Base-by-base conservation (phyloP, 2,888 invertebrate species). In the Rotaria macrura region DNA sequence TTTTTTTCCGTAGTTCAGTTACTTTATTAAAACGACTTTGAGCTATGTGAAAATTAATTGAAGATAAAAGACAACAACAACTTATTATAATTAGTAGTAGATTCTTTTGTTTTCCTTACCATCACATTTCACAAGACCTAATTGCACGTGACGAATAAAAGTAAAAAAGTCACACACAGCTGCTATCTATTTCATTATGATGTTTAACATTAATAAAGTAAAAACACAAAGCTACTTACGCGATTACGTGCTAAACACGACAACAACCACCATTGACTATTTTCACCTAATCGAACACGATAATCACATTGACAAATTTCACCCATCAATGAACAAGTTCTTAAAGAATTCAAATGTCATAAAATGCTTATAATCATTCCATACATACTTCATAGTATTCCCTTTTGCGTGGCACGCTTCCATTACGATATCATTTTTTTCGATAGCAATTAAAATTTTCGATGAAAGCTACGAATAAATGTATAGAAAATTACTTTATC, bases 111-210 rank as follows among this genome's bases (percentile, higher is more conserved):
- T 47, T 49, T 38, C 87, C 91, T 92, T 91, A 94, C 94, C 93
- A 89, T 94, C 93, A 90, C 93, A 93, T 92, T 94, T 94, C 84
- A 95, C 94, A 87, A 95, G 92, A 87, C 95, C 95, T 88, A 94
- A 93, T 89, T 94, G 93, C 87, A 95, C 93, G 90, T 95, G 95
- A 88, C 94, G 93, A 87, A 95, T 91, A 91, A 94, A 95, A 89
- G 94, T 94, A 88, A 94, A 93, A 91, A 94, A 94, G 91, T 95
- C 94, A 91, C 94, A 94, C 87, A 94, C 94, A 72, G 94, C 93
- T 88, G 94, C 94, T 88, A 94, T 94, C 94, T 94, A 92, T 40
- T 92, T 65, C 29, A 65, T 34, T 17, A 65, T 14, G 34, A 34
- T 65, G n/a, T n/a, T n/a, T n/a, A n/a, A n/a, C n/a, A n/a, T 12